These are phyloP conservation scores for Tridacna crocea DNA, from an alignment of 2,888 invertebrate species.

Conservation along the genomic window DNA sequence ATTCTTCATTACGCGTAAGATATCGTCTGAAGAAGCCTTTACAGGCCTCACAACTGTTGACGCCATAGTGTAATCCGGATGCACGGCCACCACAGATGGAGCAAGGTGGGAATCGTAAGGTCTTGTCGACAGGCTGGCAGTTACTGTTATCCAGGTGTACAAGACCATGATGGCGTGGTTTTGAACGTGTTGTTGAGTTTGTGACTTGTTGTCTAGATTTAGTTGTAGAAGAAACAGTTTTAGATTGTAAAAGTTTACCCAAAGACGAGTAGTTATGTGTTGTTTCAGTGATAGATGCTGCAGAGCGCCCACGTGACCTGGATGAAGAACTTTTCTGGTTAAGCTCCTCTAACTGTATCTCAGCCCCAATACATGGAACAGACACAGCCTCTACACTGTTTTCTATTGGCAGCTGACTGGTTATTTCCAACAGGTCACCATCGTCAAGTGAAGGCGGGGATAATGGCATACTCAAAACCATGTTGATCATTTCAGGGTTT, in stretches of 20 bases:
- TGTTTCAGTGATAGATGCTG: not conserved
- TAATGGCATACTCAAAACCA: conserved; percentile 17
- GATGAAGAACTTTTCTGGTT: not conserved
- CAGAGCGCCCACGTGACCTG: not conserved
- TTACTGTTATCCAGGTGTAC: not conserved
- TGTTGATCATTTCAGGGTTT: conserved; percentile 19
- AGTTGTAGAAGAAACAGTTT: conserved; percentile 15
- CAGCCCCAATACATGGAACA: not conserved
- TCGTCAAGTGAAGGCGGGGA: conserved; percentile 1
- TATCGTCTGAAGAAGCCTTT: conserved; percentile 62
- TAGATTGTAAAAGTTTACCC: conserved; percentile 19
- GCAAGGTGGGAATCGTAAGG: conserved; percentile 57
- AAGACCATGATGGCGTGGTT: not conserved
- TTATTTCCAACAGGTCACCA: conserved; percentile 2
- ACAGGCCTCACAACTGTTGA: conserved; percentile 61
- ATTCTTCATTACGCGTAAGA: conserved; percentile 42
- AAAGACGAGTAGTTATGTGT: conserved; percentile 21
- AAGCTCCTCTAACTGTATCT: conserved; percentile 4
- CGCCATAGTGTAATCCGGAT: conserved; percentile 58
- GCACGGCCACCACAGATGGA: conserved; percentile 53
- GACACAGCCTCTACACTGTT: not conserved
- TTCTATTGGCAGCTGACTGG: conserved; percentile 9
- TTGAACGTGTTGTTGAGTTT: not conserved
- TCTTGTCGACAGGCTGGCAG: not conserved
- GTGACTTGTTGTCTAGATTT: not conserved